phyloP scores from a whole-genome alignment of 1,140 invertebrate genomes.

The Bombus turneri region DNA sequence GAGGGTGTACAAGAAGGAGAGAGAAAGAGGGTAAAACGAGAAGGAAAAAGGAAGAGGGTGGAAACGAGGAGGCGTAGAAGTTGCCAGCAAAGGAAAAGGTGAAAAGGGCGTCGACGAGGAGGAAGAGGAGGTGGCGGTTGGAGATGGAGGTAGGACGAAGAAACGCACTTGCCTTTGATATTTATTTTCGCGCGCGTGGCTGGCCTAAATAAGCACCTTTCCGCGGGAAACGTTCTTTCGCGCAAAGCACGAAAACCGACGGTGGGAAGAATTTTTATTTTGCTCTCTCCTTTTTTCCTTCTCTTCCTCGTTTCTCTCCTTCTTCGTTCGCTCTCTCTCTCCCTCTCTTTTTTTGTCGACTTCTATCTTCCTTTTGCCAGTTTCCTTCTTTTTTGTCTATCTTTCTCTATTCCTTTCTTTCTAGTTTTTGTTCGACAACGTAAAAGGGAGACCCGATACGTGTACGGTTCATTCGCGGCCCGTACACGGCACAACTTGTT shows the following conservation, averaged over 20 bases:
- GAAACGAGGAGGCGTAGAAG: not conserved
- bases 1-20: not conserved
- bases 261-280: conserved; percentile 45
- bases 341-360: not conserved
- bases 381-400: not conserved
- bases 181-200: conserved; percentile 50
- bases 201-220: conserved; percentile 54
- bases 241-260: conserved; percentile 48
- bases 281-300: not conserved
- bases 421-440: conserved; percentile 12
- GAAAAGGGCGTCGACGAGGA: conserved; percentile 34
- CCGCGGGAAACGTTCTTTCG: conserved; percentile 40
- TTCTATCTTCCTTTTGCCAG: no score
- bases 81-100: conserved; percentile 31
- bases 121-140: not conserved
- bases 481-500: not conserved
- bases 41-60: not conserved
- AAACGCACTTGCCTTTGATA: conserved; percentile 53
- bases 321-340: not conserved
- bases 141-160: conserved; percentile 31
- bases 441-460: conserved; percentile 12
- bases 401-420: no score
- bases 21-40: not conserved
- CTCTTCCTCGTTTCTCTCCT: not conserved
- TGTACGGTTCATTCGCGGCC: not conserved